phyloP scores from a whole-genome alignment of 2,888 invertebrate genomes.

The Sphaerophoria rueppellii region DNA sequence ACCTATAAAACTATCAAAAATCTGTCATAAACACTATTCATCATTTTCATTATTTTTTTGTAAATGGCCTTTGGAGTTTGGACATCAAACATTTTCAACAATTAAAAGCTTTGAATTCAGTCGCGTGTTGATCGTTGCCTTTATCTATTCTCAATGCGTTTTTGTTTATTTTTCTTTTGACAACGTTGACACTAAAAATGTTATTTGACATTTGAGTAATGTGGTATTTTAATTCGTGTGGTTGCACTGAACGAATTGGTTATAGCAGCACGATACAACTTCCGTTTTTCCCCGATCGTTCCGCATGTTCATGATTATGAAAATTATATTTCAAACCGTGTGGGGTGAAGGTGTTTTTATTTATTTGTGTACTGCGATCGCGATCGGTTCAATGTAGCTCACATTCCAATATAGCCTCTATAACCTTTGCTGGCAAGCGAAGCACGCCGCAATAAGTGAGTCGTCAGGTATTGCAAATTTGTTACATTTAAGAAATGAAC shows the following conservation, averaged over 20 bases:
- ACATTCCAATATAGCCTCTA: slow-evolving; percentile 37
- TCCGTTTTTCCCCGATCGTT: slow-evolving; percentile 53
- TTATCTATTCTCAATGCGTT: background rate
- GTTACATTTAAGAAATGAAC: background rate
- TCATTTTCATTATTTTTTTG: background rate
- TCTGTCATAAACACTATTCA: background rate
- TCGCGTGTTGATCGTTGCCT: slow-evolving; percentile 4
- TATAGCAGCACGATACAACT: slow-evolving; percentile 62
- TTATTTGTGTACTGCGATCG: background rate
- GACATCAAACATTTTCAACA: background rate
- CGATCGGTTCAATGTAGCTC: slow-evolving; percentile 32
- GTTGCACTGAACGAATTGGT: slow-evolving; percentile 9
- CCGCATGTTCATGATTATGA: slow-evolving; percentile 3
- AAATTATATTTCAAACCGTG: slow-evolving; percentile 52
- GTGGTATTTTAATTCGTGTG: slow-evolving; percentile 10
- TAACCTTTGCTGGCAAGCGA: background rate
- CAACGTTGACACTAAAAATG: slow-evolving; percentile 31
- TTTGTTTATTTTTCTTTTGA: slow-evolving; percentile 26
- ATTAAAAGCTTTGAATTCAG: background rate
- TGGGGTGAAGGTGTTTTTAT: background rate
- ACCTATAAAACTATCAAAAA: too few species aligned
- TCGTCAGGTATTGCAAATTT: slow-evolving; percentile 6
- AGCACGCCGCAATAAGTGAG: background rate
- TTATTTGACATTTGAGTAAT: background rate
- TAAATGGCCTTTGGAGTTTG: background rate